Percentiles rank a stretch among this genome's conserved stretches.
These are phyloP conservation scores for Austrolebias charrua DNA, from an alignment of 2,797 vertebrate genomes.

Conservation along the genomic window DNA sequence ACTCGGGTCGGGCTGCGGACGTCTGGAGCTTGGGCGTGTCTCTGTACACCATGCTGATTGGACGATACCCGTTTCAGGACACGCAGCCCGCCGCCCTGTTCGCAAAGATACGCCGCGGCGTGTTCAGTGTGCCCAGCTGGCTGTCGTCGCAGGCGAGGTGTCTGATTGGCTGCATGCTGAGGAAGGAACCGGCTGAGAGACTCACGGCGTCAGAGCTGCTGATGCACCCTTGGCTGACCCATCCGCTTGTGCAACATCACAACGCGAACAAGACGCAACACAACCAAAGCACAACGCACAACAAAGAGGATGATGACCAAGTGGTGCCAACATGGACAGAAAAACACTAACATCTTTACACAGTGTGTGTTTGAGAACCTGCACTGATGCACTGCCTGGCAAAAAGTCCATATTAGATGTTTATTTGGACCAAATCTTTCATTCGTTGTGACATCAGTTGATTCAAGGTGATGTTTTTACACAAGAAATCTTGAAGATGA, in stretches of 20 bases:
- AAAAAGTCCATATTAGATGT: not conserved
- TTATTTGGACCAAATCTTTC: not conserved
- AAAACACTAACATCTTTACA: conserved; percentile 31
- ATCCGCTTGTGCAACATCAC: conserved; percentile 18
- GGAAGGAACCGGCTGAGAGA: conserved; percentile 79
- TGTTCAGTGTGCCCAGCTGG: conserved; percentile 79
- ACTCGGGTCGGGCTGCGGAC: conserved; percentile 86
- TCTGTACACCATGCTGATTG: conserved; percentile 89
- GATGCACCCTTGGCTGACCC: conserved; percentile 85
- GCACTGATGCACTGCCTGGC: conserved; percentile 1
- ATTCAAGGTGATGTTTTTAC: not conserved
- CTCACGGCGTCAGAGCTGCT: conserved; percentile 77
- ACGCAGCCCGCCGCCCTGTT: conserved; percentile 84
- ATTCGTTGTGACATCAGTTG: not conserved
- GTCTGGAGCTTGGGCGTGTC: conserved; percentile 89
- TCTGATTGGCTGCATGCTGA: conserved; percentile 85
- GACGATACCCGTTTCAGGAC: conserved; percentile 90
- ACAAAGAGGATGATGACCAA: conserved; percentile 77
- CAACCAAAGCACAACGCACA: conserved; percentile 10
- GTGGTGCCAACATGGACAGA: conserved; percentile 79
- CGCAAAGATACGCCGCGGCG: conserved; percentile 84
- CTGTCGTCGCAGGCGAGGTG: conserved; percentile 82
- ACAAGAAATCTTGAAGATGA: too few relatives aligned
- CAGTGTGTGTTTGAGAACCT: conserved; percentile 19
- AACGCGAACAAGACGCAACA: conserved; percentile 19